These are phyloP conservation scores for Sinhomidia bicolor DNA, from an alignment of 2,888 invertebrate species.

Conservation along the genomic window DNA sequence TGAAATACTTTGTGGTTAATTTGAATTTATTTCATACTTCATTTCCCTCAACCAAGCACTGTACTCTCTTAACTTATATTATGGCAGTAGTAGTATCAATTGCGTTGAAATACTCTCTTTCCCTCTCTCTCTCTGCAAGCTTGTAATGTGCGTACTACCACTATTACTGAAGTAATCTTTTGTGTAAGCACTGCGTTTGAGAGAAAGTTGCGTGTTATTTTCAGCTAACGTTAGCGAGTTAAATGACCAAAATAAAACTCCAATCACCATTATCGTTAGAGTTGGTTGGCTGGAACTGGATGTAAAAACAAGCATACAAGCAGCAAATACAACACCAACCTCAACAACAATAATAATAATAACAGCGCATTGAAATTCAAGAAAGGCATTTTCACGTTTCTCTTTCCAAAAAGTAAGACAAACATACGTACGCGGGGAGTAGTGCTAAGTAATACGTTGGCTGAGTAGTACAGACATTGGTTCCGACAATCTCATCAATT, in stretches of 20 bases:
- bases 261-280: constrained; percentile 45
- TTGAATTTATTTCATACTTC: constrained; percentile 34
- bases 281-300: not conserved
- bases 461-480: constrained; percentile 17
- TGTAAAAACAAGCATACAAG: not conserved
- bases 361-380: constrained; percentile 25
- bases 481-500: constrained; percentile 50
- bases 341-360: not conserved
- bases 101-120: not conserved
- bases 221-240: not conserved
- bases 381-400: not conserved
- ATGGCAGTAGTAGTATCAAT: not conserved
- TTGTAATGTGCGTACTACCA: too few species aligned
- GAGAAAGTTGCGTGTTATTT: constrained; percentile 11
- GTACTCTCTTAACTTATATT: too few species aligned
- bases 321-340: not conserved
- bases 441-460: constrained; percentile 22
- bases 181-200: not conserved
- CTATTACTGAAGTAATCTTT: not conserved
- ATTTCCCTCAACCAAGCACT: not conserved
- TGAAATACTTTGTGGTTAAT: constrained; percentile 36
- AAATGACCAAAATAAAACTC: constrained; percentile 47
- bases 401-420: not conserved
- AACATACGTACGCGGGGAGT: not conserved
- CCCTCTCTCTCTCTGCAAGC: not conserved